Conservation (phyloP, 2,888 invertebrate species). For the Sisyra nigra region DNA sequence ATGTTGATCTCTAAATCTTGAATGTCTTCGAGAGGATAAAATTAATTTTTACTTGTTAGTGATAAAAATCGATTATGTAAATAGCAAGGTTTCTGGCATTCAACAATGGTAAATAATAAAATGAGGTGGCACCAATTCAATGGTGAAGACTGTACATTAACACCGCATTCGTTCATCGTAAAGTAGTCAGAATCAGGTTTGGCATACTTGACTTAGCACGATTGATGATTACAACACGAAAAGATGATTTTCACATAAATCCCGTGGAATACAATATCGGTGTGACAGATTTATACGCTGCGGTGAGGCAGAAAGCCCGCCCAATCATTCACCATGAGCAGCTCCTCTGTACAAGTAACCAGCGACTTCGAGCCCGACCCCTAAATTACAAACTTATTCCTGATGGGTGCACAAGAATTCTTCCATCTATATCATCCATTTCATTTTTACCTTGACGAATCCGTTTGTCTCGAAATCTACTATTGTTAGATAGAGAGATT, state of each 20-base stretch:
- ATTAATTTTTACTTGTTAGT: no score
- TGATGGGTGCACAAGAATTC: constrained; percentile 1
- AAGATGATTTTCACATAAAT: constrained; percentile 30
- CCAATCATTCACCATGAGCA: constrained; percentile 23
- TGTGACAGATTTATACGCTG: constrained; percentile 28
- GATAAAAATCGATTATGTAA: no score
- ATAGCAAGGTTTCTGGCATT: no score
- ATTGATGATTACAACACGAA: constrained; percentile 28
- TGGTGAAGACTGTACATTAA: no score
- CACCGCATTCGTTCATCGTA: neutral
- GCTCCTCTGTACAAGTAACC: constrained; percentile 12
- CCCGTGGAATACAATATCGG: constrained; percentile 28
- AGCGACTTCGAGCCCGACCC: constrained; percentile 12
- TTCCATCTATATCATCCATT: constrained; percentile 5
- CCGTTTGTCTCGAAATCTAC: no score
- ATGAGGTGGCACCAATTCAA: no score
- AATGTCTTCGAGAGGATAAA: no score
- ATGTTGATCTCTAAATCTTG: no score
- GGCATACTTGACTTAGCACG: constrained; percentile 13
- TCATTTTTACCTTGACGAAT: constrained; percentile 6
- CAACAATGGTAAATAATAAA: no score
- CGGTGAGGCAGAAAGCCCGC: constrained; percentile 3
- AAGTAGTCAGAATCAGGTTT: constrained; percentile 6
- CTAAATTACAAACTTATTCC: constrained; percentile 6
- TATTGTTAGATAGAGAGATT: no score